Base-by-base conservation (phyloP, 2,888 invertebrate genomes). In the Amphipyra tragopoginis region DNA sequence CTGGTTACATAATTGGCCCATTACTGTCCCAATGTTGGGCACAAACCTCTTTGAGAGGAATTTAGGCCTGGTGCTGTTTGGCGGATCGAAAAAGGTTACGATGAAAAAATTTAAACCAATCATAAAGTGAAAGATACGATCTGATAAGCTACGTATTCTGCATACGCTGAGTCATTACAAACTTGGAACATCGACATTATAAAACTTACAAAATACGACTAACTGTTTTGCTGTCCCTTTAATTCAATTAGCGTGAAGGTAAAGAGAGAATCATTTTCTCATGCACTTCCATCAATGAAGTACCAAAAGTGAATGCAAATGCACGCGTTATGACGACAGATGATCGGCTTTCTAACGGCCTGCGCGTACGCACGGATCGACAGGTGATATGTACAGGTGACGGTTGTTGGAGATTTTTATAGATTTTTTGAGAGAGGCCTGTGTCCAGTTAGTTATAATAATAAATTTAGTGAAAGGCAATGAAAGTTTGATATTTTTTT, bases 331-430 rank as follows among this genome's bases (percentile, higher is more conserved):
- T 65, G 72, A 72, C 69, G 59, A 52, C 42, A 52, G 39, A 63
- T 64, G 66, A 63, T 59, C 57, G 59, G 77, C 83, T 83, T 83
- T 83, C 83, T 83, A 82, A 82, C 74, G 72, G 78, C 47, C 15
- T 53, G 68, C 65, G 65, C n/a, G 55, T 50, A 61, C 49, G 63
- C 56, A 67, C 8, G 13, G 26, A 38, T 61, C 44, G 14, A 60
- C 66, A 45, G 44, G 43, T 45, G 43, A 69, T 53, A 29, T 5
- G 50, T 13, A 15, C 40, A n/a, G n/a, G 38, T 45, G 56, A 68
- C 57, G 57, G 62, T 43, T 53, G 40, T 51, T 7, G n/a, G 15
- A 33, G 15, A 34, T 38, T 21, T 9, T 39, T 13, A 71, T 48
- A 38, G 48, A 39, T 48, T 39, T 21, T 10, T 47, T 34, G 9